Percentiles rank a stretch among this genome's conserved stretches.
Evolutionary conservation across 2,888 invertebrate genomes (phyloP).

Genomic region (Polydrusus tereticollis): DNA sequence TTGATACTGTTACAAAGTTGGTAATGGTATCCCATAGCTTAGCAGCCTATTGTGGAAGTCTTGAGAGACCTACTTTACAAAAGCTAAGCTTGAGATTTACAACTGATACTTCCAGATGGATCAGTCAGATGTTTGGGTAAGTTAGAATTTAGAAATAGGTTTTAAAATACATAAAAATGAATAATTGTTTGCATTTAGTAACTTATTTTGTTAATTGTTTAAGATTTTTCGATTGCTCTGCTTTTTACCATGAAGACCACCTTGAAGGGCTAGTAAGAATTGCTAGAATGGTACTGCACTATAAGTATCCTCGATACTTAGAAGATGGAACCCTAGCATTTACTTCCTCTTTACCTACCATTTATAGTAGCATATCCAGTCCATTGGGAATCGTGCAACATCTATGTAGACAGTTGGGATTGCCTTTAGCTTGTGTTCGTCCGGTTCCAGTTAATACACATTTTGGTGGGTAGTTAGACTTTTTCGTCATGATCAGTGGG

Average conservation of each 20-base stretch:
- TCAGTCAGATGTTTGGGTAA: slow-evolving; percentile 87
- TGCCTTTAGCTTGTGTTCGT: slow-evolving; percentile 87
- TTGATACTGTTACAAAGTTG: slow-evolving; percentile 75
- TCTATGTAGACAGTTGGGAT: slow-evolving; percentile 84
- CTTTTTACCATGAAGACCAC: slow-evolving; percentile 90
- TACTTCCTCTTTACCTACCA: slow-evolving; percentile 84
- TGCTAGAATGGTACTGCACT: slow-evolving; percentile 83
- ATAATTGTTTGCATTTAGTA: no score
- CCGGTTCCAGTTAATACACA: slow-evolving; percentile 85
- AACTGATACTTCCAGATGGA: slow-evolving; percentile 89
- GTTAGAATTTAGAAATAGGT: no score
- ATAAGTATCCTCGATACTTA: slow-evolving; percentile 83
- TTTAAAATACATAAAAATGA: no score
- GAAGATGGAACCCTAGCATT: slow-evolving; percentile 87
- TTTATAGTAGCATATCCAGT: slow-evolving; percentile 86
- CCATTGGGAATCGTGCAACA: slow-evolving; percentile 85
- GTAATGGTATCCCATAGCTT: slow-evolving; percentile 90
- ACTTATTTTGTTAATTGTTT: slow-evolving; percentile 9
- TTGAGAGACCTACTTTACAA: slow-evolving; percentile 84
- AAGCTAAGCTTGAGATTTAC: slow-evolving; percentile 85
- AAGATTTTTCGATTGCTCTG: slow-evolving; percentile 85
- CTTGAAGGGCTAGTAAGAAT: slow-evolving; percentile 88
- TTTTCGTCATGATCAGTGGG: neutral
- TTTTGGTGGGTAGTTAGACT: slow-evolving; percentile 74
- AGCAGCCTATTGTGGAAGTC: slow-evolving; percentile 86